Base-by-base conservation (phyloP, 2,888 invertebrate genomes). In the Acrocera orbiculus region DNA sequence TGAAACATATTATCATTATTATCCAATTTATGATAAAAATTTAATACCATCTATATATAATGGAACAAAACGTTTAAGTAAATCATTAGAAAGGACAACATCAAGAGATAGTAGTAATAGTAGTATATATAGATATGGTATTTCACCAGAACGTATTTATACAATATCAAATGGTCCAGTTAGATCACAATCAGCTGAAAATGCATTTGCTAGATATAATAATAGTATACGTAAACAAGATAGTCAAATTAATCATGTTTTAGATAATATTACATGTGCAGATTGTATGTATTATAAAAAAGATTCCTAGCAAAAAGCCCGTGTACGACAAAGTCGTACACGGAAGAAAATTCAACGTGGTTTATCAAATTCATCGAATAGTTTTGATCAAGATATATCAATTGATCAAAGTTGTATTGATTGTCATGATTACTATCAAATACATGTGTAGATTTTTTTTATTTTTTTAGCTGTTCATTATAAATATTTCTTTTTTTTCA, bases 211-310 rank as follows among this genome's bases (percentile, higher is more conserved):
- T n/a, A 52, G 49, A 32, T 54, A 56, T 39, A 50, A 48, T 16
- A 11, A 25, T 13, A 41, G 41, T 11, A 19, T 40, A n/a, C n/a
- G n/a, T 2, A 63, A 65, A 2, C 65, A 65, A 41, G 64, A 66
- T 3, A 67, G 66, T 31, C 67, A 68, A 46, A 65, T 66, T 2
- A 65, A n/a, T 10, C 62, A 62, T 47, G 63, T 67, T 10, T 69
- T 76, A 35, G 76, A 76, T 42, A 70, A 73, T 37, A 73, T 75
- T 29, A 75, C 76, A 16, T 78, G 77, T 59, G 75, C 76, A 45
- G 76, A 77, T 50, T 78, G 77, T 51, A 69, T 76, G 56, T 66
- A 76, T 27, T 73, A 75, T 37, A 66, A 62, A 44, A 65, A 69
- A 56, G 63, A 64, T 44, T 70, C 70, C 67, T 71, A 72, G 69